Base-by-base conservation (phyloP, 2,888 invertebrate species). In the Matsumyia berberina region DNA sequence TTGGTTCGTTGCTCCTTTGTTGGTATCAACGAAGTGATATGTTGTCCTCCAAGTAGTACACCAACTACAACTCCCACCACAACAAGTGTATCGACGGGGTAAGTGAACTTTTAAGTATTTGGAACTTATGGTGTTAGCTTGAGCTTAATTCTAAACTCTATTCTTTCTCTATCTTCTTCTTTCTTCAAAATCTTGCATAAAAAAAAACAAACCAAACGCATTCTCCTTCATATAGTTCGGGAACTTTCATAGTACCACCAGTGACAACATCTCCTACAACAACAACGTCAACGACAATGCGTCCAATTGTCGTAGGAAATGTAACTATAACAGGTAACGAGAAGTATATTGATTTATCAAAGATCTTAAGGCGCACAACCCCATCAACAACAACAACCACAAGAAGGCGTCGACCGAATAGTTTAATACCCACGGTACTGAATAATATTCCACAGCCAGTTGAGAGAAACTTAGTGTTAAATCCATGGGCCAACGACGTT, bases 1-100 rank as follows among this genome's bases (percentile, higher is more conserved):
- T 83, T 90, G 9, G 87, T 88, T 7, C 81, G 64, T n/a, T 91
- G 91, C 76, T 88, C 89, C 0, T 88, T 89, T 17, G 64, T 74
- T 1, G 9, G 74, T 0, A 55, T 17, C 8, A 88, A 88, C 29
- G 90, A 90, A 82, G 87, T 90, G 5, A 87, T 90, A 6, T 90
- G 90, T 74, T 90, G 90, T 80, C 90, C 90, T n/a, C 8, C 2
- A 46, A 46, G 9, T 11, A 19, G 44, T 24, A 24, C 24, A 24
- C 24, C 15, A 44, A 15, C 37, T 37, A 9, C 53, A 7, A 7
- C 3, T 12, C 9, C 17, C n/a, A 42, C 53, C 7, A n/a, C 2
- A 5, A 17, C 62, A 6, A 11, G 0, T 24, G 24, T 24, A 24
- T 24, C 24, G 1, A 24, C 24, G 8, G 53, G 55, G 73, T 74